phyloP scores from a whole-genome alignment of 2,113 vertebrate species.

The Microcebus tavaratra region DNA sequence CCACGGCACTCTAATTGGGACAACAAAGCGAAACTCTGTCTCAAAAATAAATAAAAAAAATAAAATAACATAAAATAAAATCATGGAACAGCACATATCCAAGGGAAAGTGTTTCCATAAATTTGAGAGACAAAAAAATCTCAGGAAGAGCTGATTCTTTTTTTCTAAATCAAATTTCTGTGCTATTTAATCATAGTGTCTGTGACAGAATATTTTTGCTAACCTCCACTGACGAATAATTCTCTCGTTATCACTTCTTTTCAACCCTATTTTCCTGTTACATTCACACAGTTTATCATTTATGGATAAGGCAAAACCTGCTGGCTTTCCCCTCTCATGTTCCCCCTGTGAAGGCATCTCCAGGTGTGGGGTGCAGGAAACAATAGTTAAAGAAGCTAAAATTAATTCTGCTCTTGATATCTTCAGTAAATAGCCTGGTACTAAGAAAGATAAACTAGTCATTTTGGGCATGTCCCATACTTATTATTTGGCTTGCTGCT shows the following conservation, averaged over 20 bases:
- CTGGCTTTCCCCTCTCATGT: not conserved
- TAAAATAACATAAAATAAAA: not conserved
- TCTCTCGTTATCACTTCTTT: not conserved
- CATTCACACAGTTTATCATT: not conserved
- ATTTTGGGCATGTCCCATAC: not conserved
- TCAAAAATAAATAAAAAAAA: no score
- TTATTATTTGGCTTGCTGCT: slow-evolving; percentile 1
- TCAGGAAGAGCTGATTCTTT: not conserved
- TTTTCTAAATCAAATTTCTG: slow-evolving; percentile 20
- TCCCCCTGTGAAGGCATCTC: not conserved
- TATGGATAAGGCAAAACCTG: not conserved
- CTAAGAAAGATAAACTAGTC: not conserved
- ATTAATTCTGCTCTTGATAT: slow-evolving; percentile 20
- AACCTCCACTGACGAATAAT: not conserved
- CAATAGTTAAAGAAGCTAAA: not conserved
- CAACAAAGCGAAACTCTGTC: no score
- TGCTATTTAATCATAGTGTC: not conserved
- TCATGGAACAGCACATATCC: not conserved
- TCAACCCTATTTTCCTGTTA: slow-evolving; percentile 1
- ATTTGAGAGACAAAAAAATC: not conserved
- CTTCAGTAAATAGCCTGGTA: not conserved
- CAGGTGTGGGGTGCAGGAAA: not conserved
- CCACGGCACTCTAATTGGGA: no score
- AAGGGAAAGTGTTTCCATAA: not conserved
- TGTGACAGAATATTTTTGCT: not conserved